phyloP scores from a whole-genome alignment of 2,888 invertebrate genomes.

The Dione vanillae region DNA sequence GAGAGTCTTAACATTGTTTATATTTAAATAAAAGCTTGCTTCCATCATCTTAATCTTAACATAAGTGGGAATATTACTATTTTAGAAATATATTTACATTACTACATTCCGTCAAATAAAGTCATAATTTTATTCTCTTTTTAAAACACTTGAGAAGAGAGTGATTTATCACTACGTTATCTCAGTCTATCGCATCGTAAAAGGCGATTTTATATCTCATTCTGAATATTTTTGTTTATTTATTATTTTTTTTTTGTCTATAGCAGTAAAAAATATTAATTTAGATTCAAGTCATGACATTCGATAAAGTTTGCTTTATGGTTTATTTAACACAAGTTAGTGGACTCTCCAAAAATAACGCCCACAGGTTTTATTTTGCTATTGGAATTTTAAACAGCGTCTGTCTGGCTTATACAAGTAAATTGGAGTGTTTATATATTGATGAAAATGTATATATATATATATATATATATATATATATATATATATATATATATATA shows the following conservation, averaged over 20 bases:
- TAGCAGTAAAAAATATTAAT: conserved; percentile 2
- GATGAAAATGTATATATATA: too few relatives aligned
- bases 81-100: too few relatives aligned
- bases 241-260: neutral
- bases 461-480: too few relatives aligned
- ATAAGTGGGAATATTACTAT: too few relatives aligned
- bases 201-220: neutral
- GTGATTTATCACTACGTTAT: neutral
- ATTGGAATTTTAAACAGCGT: neutral
- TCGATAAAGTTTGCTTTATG: conserved; percentile 22
- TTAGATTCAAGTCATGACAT: conserved; percentile 30
- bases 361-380: conserved; percentile 15
- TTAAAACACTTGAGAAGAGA: neutral
- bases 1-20: too few relatives aligned
- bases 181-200: neutral
- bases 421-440: neutral
- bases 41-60: too few relatives aligned
- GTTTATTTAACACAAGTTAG: conserved; percentile 35
- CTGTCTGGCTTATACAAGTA: neutral
- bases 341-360: conserved; percentile 34
- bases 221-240: neutral
- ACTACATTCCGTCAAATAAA: neutral
- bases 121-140: too few relatives aligned
- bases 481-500: too few relatives aligned
- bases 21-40: too few relatives aligned